Evolutionary conservation across 2,113 vertebrate genomes (phyloP), one percentile per base, ranked within the genome.

Genomic region (Prolemur simus): DNA sequence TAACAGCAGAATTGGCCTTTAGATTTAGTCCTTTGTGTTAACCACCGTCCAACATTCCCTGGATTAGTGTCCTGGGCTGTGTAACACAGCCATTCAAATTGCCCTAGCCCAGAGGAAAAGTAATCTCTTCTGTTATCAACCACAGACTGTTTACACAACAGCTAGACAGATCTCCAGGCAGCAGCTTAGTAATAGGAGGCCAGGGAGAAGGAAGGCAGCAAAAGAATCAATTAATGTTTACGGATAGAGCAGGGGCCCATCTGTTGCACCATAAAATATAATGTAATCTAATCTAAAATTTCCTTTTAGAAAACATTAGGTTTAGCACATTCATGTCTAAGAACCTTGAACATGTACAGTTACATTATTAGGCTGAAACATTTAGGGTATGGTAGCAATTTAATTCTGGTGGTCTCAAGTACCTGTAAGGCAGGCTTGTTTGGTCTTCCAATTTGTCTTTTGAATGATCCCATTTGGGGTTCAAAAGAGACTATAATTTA

Each of bases 251-350:
- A 54, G 29, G 29, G 56, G 47, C 29, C 27, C 20, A 23, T 84
- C 39, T 58, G 4, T 27, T 66, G 15, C 29, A 25, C 56, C 54
- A 47, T 63, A 73, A 58, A 4, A 60, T 52, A 83, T 7, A 84
- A 64, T 93, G 58, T 58, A 74, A 89, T 87, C 60, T 56, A 45
- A 45, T 80, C 64, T 86, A 45, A 84, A 80, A 52, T 83, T 45
- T 89, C 58, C n/a, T 32, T 56, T 89, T 34, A 95, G 95, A 89
- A 96, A 95, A 90, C 60, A 89, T 86, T 77, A 93, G 91, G 45
- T 58, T 95, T 83, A 76, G 87, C 18, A 81, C 37, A 74, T 91
- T 77, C 76, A 18, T 73, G 45, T 77, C 54, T 94, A 73, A 96
- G 80, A 88, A 80, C 42, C 45, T 90, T 42, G 47, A 80, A 63